Evolutionary conservation across 2,888 invertebrate species (phyloP), one percentile per base, ranked within the genome.

Genomic region (Lomographa bimaculata): DNA sequence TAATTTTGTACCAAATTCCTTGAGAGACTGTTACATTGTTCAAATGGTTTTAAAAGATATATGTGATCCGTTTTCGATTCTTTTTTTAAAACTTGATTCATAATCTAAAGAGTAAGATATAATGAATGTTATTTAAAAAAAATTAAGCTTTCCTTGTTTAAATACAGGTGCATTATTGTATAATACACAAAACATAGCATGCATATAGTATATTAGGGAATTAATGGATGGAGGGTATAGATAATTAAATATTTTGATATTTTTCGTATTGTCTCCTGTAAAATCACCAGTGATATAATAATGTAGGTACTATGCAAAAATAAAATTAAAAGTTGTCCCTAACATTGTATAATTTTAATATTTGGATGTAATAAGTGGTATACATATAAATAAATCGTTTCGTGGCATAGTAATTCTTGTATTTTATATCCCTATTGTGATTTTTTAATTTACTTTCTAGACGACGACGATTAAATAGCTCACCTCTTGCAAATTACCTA

Each of bases 311-410:
- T 35, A 19, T 41, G 21, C 21, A 20, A 16, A 24, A 14, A 30
- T 23, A 27, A 37, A 21, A 30, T 28, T 14, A 14, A 23, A 32
- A 30, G 37, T n/a, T 37, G 21, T 37, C 42, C 42, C 26, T 42
- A 18, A 32, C 30, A 25, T 26, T 30, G 37, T 38, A 34, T 34
- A 20, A 16, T 26, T 23, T 36, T 38, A 16, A 17, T 8, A 17
- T 17, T 7, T 16, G 17, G n/a, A 17, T 17, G 6, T 26, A 35
- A 25, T 27, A 14, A 14, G 3, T 14, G 2, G 14, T n/a, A 28
- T 32, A 39, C n/a, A 35, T 44, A 44, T 36, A 27, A 70, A 64
- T 69, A 71, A 69, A 72, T 64, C 62, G 59, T 67, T 61, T 68
- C 64, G 63, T 69, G 66, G 66, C 65, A 64, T 47, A 41, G 38